phyloP scores from a whole-genome alignment of 1,140 invertebrate species.

The Bombus sibiricus region DNA sequence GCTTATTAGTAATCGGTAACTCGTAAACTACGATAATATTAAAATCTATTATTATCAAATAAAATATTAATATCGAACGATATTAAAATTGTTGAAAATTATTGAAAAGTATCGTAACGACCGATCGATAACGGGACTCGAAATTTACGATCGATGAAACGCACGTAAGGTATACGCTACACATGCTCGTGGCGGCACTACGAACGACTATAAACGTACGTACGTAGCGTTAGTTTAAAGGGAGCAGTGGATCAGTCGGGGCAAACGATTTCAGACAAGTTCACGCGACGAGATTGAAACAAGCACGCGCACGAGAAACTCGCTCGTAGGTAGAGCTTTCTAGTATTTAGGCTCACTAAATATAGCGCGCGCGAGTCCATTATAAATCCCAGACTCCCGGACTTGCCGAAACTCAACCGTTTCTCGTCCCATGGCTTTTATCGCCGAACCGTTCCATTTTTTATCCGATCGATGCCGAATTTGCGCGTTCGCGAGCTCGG shows the following conservation, averaged over 20 bases:
- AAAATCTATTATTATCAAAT: too few relatives aligned
- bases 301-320: constrained; percentile 34
- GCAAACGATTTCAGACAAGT: constrained; percentile 15
- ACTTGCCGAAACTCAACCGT: constrained; percentile 35
- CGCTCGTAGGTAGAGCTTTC: constrained; percentile 59
- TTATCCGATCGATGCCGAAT: background rate
- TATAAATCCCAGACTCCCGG: constrained; percentile 64
- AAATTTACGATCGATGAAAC: too few relatives aligned
- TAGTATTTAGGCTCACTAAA: constrained; percentile 72
- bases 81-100: too few relatives aligned
- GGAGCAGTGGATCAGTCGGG: background rate
- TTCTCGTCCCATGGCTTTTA: background rate
- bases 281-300: constrained; percentile 38
- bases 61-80: fast-evolving
- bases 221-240: background rate
- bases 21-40: too few relatives aligned
- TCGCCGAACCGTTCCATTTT: background rate
- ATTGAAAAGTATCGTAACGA: too few relatives aligned
- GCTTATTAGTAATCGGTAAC: too few relatives aligned
- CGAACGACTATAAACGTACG: background rate
- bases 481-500: too few relatives aligned
- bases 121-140: too few relatives aligned
- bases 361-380: constrained; percentile 61
- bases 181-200: too few relatives aligned
- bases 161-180: too few relatives aligned